Percentiles rank a stretch among this genome's conserved stretches.
phyloP scores from a whole-genome alignment of 2,113 vertebrate genomes.

The Rhineura floridana region DNA sequence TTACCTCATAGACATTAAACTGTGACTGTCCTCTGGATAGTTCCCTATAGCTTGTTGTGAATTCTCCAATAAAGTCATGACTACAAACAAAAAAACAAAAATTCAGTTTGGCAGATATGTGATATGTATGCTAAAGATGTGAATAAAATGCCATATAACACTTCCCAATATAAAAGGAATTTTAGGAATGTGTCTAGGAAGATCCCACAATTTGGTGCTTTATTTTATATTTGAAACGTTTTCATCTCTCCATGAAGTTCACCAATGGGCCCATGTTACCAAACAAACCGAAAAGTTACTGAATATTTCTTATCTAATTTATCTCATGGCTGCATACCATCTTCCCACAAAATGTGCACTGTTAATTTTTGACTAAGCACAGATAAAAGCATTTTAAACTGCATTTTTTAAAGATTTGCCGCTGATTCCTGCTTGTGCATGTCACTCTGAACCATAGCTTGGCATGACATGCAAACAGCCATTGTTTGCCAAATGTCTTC shows the following conservation, averaged over 20 bases:
- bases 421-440: no score
- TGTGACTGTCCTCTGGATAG: slow-evolving; percentile 94
- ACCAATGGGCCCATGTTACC: not conserved
- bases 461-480: no score
- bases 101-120: slow-evolving; percentile 35
- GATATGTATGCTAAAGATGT: not conserved
- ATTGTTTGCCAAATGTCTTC: not conserved
- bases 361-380: not conserved
- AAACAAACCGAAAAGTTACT: not conserved
- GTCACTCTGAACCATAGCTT: no score
- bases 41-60: slow-evolving; percentile 97
- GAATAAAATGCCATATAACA: not conserved
- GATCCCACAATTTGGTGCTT: not conserved
- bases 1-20: slow-evolving; percentile 96
- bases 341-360: not conserved
- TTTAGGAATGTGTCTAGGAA: not conserved
- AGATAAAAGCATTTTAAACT: not conserved
- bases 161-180: not conserved
- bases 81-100: slow-evolving; percentile 67
- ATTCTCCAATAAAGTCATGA: slow-evolving; percentile 98
- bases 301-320: not conserved
- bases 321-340: not conserved
- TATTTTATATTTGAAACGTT: not conserved
- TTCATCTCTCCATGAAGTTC: not conserved
- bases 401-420: no score